phyloP scores from a whole-genome alignment of 2,113 vertebrate species.

The Anarrhichthys ocellatus region DNA sequence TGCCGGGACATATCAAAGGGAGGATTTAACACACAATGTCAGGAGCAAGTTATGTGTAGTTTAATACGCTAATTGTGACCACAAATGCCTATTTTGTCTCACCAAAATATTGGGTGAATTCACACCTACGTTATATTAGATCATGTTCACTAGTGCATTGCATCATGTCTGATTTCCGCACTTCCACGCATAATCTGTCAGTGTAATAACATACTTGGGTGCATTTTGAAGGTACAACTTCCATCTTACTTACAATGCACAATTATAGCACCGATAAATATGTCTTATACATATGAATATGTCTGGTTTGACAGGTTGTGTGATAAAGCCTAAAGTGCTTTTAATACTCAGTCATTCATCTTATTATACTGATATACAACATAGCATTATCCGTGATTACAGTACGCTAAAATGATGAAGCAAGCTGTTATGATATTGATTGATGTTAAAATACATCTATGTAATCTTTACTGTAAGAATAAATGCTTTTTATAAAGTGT shows the following conservation, averaged over 20 bases:
- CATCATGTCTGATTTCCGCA: neutral
- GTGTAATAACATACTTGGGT: neutral
- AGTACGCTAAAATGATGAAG: neutral
- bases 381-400: neutral
- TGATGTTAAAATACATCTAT: neutral
- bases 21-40: neutral
- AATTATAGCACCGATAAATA: neutral
- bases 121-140: neutral
- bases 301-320: neutral
- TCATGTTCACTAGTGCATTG: neutral
- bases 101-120: neutral
- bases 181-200: neutral
- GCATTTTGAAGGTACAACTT: neutral
- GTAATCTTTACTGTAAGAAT: neutral
- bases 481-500: neutral
- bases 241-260: neutral
- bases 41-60: neutral
- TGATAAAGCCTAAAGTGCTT: neutral
- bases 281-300: neutral
- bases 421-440: neutral
- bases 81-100: neutral
- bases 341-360: neutral
- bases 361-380: neutral
- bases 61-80: neutral
- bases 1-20: neutral